Percentiles rank a stretch among this genome's conserved stretches.
These are phyloP conservation scores for Himalopsyche phryganea DNA, from an alignment of 1,140 invertebrate species.

Conservation along the genomic window DNA sequence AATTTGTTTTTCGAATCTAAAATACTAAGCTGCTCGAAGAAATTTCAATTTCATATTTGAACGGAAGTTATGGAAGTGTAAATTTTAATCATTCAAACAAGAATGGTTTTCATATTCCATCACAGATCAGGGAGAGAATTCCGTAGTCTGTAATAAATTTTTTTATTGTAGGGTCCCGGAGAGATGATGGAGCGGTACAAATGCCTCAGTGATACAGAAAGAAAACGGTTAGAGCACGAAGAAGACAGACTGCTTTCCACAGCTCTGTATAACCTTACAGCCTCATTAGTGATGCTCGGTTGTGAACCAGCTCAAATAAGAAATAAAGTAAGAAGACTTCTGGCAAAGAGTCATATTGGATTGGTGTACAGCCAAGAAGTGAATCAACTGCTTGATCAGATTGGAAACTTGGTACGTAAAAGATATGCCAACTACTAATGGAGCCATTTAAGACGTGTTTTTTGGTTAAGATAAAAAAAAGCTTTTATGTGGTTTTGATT, in stretches of 20 bases:
- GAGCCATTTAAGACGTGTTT: neutral
- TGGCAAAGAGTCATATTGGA: constrained; percentile 98
- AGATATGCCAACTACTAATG: too few relatives aligned
- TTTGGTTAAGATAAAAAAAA: neutral
- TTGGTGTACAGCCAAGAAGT: constrained; percentile 96
- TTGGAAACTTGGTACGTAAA: constrained; percentile 82
- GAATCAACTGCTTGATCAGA: constrained; percentile 93
- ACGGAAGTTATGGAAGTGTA: too few relatives aligned
- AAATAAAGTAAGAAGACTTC: constrained; percentile 86
- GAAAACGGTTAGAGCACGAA: constrained; percentile 95
- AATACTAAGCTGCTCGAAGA: too few relatives aligned
- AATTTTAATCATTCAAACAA: constrained; percentile 4
- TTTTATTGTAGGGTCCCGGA: constrained; percentile 66
- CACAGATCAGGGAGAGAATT: neutral
- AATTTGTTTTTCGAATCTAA: too few relatives aligned
- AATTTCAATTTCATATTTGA: too few relatives aligned
- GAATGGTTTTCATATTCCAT: neutral
- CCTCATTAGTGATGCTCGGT: constrained; percentile 93
- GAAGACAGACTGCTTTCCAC: constrained; percentile 95
- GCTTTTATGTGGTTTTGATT: neutral
- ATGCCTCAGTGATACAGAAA: constrained; percentile 87
- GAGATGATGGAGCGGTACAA: constrained; percentile 99
- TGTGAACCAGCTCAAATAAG: constrained; percentile 83
- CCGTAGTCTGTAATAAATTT: neutral
- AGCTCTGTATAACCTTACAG: constrained; percentile 93